These are phyloP conservation scores for Myopa testacea DNA, from an alignment of 2,888 invertebrate genomes.

Conservation along the genomic window DNA sequence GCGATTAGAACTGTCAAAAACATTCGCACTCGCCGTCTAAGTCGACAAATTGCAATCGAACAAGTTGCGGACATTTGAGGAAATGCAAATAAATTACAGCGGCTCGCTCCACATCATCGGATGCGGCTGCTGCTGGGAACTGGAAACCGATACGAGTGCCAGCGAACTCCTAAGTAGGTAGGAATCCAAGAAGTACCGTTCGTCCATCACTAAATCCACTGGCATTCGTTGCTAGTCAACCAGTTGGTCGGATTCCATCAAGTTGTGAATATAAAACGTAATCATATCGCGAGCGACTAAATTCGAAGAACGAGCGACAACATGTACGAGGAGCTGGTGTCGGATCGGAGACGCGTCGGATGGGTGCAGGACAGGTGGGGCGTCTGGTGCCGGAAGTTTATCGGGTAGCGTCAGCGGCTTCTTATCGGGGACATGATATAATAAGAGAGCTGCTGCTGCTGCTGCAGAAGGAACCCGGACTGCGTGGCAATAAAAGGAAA, in stretches of 20 bases:
- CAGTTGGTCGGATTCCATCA: background rate
- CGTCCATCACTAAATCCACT: background rate
- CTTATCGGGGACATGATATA: background rate
- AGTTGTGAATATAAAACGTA: background rate
- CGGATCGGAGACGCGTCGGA: background rate
- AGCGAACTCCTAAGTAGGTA: background rate
- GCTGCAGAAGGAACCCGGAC: background rate
- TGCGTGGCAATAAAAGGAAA: background rate
- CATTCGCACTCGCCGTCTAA: conserved; percentile 3
- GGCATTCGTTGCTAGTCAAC: background rate
- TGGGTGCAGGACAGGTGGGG: background rate
- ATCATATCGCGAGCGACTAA: conserved; percentile 17
- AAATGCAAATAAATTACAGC: conserved; percentile 4
- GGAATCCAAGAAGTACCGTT: conserved; percentile 7
- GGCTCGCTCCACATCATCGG: background rate
- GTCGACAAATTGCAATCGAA: conserved; percentile 28
- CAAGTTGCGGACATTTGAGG: conserved; percentile 33
- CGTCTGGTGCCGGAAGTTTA: conserved; percentile 8
- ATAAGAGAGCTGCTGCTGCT: background rate
- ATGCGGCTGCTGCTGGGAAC: background rate
- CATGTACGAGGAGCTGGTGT: background rate
- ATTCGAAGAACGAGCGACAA: conserved; percentile 16
- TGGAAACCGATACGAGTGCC: no score
- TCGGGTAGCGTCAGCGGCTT: background rate
- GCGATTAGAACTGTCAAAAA: conserved; percentile 29